A percentile compares a stretch with the other conserved stretches of the same genome.
Evolutionary conservation across 2,113 vertebrate species (phyloP).

Genomic region (Lophotis ruficrista): DNA sequence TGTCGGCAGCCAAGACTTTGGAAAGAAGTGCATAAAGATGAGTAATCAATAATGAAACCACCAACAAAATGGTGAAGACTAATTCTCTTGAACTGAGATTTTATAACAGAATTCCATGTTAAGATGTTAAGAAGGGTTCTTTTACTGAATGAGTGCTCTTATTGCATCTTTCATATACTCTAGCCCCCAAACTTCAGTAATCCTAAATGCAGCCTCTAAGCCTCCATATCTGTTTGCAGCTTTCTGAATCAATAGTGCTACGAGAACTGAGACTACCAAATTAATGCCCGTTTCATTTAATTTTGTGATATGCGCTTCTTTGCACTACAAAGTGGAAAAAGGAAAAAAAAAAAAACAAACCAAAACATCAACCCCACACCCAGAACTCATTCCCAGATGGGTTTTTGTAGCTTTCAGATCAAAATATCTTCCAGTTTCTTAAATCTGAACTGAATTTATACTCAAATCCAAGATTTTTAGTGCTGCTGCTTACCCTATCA

Average conservation of each 20-base stretch:
- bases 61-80: background rate
- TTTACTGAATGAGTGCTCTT: constrained; percentile 3
- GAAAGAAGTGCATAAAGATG: constrained; percentile 12
- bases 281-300: constrained; percentile 66
- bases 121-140: constrained; percentile 8
- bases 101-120: constrained; percentile 9
- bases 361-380: background rate
- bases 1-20: background rate
- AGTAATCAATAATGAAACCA: constrained; percentile 39
- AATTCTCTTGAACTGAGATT: background rate
- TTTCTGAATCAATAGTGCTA: constrained; percentile 66
- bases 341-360: background rate
- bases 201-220: constrained; percentile 53
- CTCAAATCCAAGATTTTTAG: background rate
- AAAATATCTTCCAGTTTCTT: constrained; percentile 59
- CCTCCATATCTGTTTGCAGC: constrained; percentile 13
- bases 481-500: background rate
- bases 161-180: background rate
- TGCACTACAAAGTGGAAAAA: constrained; percentile 60
- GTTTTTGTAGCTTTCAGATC: constrained; percentile 43
- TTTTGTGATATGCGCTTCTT: constrained; percentile 51
- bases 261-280: constrained; percentile 57
- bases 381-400: constrained; percentile 32
- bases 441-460: constrained; percentile 37
- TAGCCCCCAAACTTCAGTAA: constrained; percentile 17